Evolutionary conservation across 2,888 invertebrate genomes (phyloP), one percentile per base, ranked within the genome.

Genomic region (Molorchus minor): DNA sequence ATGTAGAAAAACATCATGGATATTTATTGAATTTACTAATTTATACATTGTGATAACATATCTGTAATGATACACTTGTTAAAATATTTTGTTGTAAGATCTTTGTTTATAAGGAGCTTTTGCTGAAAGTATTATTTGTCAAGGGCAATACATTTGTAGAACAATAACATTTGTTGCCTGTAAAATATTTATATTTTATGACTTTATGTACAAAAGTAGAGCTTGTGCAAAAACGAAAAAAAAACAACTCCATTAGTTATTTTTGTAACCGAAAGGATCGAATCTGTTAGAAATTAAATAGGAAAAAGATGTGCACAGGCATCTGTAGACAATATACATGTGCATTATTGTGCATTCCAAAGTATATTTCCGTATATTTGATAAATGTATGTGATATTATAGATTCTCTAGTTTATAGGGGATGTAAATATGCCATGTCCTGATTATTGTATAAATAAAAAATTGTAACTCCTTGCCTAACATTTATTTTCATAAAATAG

Each of bases 351-450:
- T 77, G 76, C 77, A 76, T 77, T 77, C 77, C 77, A 75, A 75
- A 75, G 73, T 71, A 73, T 74, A 74, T 77, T 76, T 76, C 74
- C 73, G 69, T 77, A 78, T 75, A 76, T 78, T 79, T 78, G 75
- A 75, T 78, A 77, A 76, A 76, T 79, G 75, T 77, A 75, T 77
- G 77, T 77, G 78, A 79, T 79, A 78, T 74, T 71, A 71, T 77
- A 76, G 75, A 65, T 72, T 69, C 63, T 71, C 58, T 71, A 71
- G 65, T 20, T 58, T 64, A 52, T 41, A 58, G 63, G 53, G 66
- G 72, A 67, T 76, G 75, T 76, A 77, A 72, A 77, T 76, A 77
- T 64, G 68, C 67, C 69, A 69, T 70, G 68, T 71, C 64, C 65
- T 63, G 56, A 69, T 56, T 62, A 67, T 63, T 65, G 58, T 59